A percentile compares a stretch with the other conserved stretches of the same genome.
phyloP scores from a whole-genome alignment of 2,797 vertebrate species.

The Apogon hyalosoma region DNA sequence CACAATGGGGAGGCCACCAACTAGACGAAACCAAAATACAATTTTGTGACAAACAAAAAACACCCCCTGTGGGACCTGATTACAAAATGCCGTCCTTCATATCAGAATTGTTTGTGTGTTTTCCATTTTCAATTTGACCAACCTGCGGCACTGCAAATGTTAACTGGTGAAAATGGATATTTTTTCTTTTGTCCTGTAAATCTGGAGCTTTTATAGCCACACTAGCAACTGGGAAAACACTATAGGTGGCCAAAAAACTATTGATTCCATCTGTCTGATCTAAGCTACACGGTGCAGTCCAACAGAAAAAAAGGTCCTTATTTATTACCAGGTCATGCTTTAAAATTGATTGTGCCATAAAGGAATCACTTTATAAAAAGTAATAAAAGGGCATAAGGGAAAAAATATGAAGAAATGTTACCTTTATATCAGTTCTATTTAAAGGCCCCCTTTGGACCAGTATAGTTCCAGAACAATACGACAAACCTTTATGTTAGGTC shows the following conservation, averaged over 20 bases:
- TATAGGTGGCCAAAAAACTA: constrained; percentile 46
- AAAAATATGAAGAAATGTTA: constrained; percentile 16
- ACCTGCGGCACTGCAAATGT: neutral
- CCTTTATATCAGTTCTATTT: constrained; percentile 1
- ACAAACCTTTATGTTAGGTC: constrained; percentile 26
- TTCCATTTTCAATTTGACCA: neutral
- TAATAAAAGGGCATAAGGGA: constrained; percentile 1
- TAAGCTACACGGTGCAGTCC: constrained; percentile 6
- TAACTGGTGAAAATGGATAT: constrained; percentile 19
- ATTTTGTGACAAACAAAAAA: neutral
- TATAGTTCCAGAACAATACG: constrained; percentile 14
- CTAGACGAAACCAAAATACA: constrained; percentile 5
- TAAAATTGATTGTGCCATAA: constrained; percentile 32
- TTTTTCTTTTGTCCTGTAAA: constrained; percentile 17
- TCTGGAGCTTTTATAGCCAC: constrained; percentile 21
- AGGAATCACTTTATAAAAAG: constrained; percentile 12
- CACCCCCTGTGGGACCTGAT: neutral
- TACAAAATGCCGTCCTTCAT: constrained; percentile 8
- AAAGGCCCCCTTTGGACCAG: constrained; percentile 10
- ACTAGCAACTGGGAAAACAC: constrained; percentile 4
- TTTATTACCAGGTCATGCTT: constrained; percentile 17
- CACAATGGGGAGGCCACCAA: neutral
- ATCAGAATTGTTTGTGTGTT: neutral
- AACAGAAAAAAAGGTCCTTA: constrained; percentile 20
- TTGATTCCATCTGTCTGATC: constrained; percentile 42